A percentile compares a stretch with the other conserved stretches of the same genome.
phyloP scores from a whole-genome alignment of 2,113 vertebrate species.

The Solea senegalensis region DNA sequence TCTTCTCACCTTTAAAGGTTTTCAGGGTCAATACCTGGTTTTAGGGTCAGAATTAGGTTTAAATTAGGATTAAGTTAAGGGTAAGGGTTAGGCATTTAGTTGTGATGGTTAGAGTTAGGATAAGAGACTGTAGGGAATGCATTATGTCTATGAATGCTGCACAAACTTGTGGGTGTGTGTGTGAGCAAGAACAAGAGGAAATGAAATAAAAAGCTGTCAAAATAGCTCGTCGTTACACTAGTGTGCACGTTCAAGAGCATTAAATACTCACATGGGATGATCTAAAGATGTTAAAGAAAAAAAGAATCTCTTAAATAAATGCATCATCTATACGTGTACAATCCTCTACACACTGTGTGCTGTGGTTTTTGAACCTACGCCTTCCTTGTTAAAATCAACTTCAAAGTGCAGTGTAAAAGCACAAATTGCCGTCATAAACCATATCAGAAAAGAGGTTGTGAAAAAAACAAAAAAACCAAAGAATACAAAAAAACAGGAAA shows the following conservation, averaged over 20 bases:
- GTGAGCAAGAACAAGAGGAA: constrained; percentile 8
- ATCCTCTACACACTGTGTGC: background rate
- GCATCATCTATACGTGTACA: background rate
- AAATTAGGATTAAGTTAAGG: too few species aligned
- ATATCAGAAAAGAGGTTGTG: constrained; percentile 18
- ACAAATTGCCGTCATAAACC: background rate
- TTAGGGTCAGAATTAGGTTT: too few species aligned
- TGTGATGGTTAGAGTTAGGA: too few species aligned
- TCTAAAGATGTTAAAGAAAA: background rate
- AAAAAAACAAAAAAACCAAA: background rate
- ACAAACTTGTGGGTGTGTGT: background rate
- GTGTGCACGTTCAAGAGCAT: too few species aligned
- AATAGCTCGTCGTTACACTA: too few species aligned
- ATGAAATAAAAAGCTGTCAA: constrained; percentile 4
- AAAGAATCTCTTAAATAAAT: background rate
- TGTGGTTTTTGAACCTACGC: constrained; percentile 11
- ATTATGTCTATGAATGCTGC: too few species aligned
- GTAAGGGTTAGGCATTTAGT: too few species aligned
- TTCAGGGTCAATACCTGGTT: too few species aligned
- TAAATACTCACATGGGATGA: constrained; percentile 1
- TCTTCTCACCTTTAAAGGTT: too few species aligned
- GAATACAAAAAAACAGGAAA: background rate
- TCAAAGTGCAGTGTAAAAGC: constrained; percentile 20
- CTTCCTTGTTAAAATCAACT: constrained; percentile 6
- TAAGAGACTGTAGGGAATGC: too few species aligned